phyloP scores from a whole-genome alignment of 2,797 vertebrate species.

The Darevskia mixta region DNA sequence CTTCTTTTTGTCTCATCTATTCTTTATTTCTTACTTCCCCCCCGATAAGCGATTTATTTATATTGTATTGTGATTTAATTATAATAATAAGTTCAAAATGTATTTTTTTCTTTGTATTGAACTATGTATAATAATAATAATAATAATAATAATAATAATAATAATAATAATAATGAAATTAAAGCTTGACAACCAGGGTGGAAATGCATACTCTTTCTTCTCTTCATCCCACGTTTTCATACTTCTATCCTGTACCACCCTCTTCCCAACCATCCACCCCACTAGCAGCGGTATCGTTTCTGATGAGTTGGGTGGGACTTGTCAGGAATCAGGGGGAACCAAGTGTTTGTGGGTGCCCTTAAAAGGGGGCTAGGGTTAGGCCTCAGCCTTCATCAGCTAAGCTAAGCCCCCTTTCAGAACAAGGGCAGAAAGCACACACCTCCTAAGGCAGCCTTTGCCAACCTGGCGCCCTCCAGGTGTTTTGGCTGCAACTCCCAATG shows the following conservation, averaged over 20 bases:
- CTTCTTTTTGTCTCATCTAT: too few species aligned
- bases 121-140: too few species aligned
- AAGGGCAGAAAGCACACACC: neutral
- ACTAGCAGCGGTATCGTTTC: neutral
- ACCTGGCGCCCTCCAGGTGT: too few species aligned
- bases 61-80: too few species aligned
- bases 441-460: neutral
- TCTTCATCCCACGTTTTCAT: neutral
- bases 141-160: too few species aligned
- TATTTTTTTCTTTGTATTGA: too few species aligned
- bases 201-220: neutral
- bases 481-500: too few species aligned
- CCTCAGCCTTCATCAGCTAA: conserved; percentile 16
- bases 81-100: too few species aligned
- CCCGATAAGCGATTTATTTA: too few species aligned
- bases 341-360: neutral
- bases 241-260: neutral
- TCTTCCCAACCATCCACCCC: too few species aligned
- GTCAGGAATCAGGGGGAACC: neutral
- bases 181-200: neutral
- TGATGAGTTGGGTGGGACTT: neutral
- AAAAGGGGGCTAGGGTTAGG: neutral
- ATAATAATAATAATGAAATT: neutral
- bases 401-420: neutral
- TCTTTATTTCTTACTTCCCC: too few species aligned